These are phyloP conservation scores for Leptocoma aspasia DNA, from an alignment of 2,113 vertebrate genomes.

Conservation along the genomic window DNA sequence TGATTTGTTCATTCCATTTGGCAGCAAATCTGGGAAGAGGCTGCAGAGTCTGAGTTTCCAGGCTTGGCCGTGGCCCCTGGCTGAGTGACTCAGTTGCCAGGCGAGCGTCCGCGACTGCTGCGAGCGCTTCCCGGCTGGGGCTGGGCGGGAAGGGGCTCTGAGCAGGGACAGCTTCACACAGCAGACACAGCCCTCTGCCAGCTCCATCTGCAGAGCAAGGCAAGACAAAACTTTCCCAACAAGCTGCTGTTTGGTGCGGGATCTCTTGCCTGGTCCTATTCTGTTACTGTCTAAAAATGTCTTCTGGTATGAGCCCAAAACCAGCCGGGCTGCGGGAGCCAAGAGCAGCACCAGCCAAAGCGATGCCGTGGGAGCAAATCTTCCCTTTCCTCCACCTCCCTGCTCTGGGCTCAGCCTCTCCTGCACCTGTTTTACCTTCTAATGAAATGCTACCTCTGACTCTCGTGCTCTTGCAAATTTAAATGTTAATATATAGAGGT, in stretches of 20 bases:
- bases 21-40: constrained; percentile 11
- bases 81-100: not conserved
- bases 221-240: not conserved
- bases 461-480: not conserved
- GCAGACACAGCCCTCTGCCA: not conserved
- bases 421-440: not conserved
- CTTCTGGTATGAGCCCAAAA: not conserved
- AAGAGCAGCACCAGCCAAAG: not conserved
- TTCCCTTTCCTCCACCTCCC: not conserved
- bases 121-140: not conserved
- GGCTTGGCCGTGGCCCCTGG: not conserved
- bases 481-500: not conserved
- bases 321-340: not conserved
- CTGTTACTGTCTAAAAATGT: constrained; percentile 18
- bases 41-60: not conserved
- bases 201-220: not conserved
- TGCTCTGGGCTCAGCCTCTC: accelerated
- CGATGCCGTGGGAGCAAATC: not conserved
- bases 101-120: not conserved
- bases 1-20: not conserved
- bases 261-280: not conserved
- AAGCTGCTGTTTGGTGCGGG: not conserved
- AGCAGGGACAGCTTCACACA: not conserved
- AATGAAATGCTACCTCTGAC: not conserved
- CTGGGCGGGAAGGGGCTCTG: not conserved